Percentiles rank a stretch among this genome's conserved stretches.
These are phyloP conservation scores for Aphidius ervi DNA, from an alignment of 1,140 invertebrate genomes.

Conservation along the genomic window DNA sequence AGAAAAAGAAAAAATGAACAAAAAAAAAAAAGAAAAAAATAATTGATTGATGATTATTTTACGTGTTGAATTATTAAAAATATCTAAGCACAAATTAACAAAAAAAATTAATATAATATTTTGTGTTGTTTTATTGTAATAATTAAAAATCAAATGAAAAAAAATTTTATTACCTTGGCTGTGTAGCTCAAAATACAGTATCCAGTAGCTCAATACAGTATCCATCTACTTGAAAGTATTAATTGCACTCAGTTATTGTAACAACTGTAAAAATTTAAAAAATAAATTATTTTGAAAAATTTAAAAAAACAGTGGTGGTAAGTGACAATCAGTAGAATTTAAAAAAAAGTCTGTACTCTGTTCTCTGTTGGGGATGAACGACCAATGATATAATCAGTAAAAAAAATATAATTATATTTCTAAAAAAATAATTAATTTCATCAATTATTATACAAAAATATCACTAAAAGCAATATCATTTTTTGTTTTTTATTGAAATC, in stretches of 20 bases:
- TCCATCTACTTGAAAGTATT: not conserved
- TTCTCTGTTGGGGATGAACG: not conserved
- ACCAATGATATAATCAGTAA: too few species aligned
- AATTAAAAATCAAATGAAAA: too few species aligned
- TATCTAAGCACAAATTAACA: slow-evolving; percentile 8
- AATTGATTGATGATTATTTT: slow-evolving; percentile 10
- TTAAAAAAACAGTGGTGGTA: slow-evolving; percentile 20
- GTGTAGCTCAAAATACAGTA: slow-evolving; percentile 6
- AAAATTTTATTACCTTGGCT: too few species aligned
- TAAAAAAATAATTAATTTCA: too few species aligned
- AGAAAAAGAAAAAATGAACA: not conserved
- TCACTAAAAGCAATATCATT: too few species aligned
- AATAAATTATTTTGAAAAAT: not conserved
- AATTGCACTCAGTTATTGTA: not conserved
- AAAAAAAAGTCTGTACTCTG: slow-evolving; percentile 1
- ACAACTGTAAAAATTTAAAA: not conserved
- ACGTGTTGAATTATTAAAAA: not conserved
- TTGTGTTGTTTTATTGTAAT: too few species aligned
- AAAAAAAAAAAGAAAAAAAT: not conserved
- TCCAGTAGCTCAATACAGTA: slow-evolving; percentile 13
- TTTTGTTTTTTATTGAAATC: too few species aligned
- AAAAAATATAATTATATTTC: too few species aligned
- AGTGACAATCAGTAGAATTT: slow-evolving; percentile 29
- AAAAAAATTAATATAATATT: not conserved
- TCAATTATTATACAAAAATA: too few species aligned